Evolutionary conservation across 2,113 vertebrate species (phyloP), one percentile per base, ranked within the genome.

Genomic region (Oncorhynchus keta): DNA sequence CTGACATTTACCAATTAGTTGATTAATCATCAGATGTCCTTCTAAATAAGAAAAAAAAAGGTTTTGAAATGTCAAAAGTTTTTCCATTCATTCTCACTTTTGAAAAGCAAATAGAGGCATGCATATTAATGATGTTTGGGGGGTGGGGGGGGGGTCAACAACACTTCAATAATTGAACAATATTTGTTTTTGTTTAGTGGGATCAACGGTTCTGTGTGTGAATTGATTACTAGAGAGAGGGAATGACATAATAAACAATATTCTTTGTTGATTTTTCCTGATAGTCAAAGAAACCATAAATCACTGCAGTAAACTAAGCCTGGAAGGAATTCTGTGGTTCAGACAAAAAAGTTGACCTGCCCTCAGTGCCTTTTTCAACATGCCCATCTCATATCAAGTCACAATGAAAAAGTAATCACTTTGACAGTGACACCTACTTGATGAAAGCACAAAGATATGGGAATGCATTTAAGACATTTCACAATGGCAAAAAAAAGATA

Each of bases 41-140:
- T 55, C 5, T 16, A 16, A 55, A 16, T 4, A 16, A 55, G 16
- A 55, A 55, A 55, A 55, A 51, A 55, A 51, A 14, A 51, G 30
- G 1, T 39, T 39, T 8, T 39, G 8, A 39, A 39, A 39, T 51
- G 49, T 14, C 49, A 51, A 13, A 14, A 0, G 51, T 55, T 55
- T 55, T 85, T 83, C 74, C 32, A 83, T 48, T 2, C n/a, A 68
- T 75, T 87, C 59, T 62, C 76, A 18, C 28, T 75, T 39, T 35
- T 11, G 13, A 24, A 16, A 32, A 39, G 20, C 51, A 32, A 65
- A 77, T 64, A 84, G 81, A 82, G 78, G 72, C 78, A 84, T 86
- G 82, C 72, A 81, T 84, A 88, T 88, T 3, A 72, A 11, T n/a
- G 22, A 39, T 68, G 30, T 39, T 32, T 18, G 12, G 0, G 0